A percentile compares a stretch with the other conserved stretches of the same genome.
Evolutionary conservation across 1,140 invertebrate genomes (phyloP).

Genomic region (Brachionus koreanus): DNA sequence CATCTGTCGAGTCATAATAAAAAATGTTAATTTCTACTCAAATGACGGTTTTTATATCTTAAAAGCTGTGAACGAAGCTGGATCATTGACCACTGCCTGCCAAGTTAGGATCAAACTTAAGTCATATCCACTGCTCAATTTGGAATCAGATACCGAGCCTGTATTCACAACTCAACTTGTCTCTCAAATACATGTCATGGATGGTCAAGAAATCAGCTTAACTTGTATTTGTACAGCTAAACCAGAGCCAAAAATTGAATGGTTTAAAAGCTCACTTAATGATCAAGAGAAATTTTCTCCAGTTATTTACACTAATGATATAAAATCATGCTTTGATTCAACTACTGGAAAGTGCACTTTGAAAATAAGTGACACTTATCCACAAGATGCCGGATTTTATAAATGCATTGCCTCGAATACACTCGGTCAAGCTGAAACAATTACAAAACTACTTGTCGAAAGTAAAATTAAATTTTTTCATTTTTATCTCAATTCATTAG

Average conservation of each 20-base stretch:
- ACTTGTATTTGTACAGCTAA: conserved; percentile 15
- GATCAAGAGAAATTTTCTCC: background rate
- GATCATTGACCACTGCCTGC: conserved; percentile 23
- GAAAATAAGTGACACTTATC: conserved; percentile 73
- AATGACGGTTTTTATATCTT: conserved; percentile 34
- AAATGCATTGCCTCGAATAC: conserved; percentile 55
- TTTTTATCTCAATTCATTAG: background rate
- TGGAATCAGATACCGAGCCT: background rate
- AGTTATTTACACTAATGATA: conserved; percentile 32
- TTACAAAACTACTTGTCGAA: conserved; percentile 41
- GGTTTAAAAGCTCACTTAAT: background rate
- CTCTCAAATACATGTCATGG: background rate
- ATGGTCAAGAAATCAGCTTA: conserved; percentile 32
- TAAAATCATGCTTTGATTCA: conserved; percentile 11
- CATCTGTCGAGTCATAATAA: background rate
- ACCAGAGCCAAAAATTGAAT: conserved; percentile 37
- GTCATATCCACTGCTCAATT: conserved; percentile 24
- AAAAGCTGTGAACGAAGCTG: conserved; percentile 13
- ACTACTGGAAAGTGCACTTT: conserved; percentile 48
- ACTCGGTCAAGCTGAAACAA: conserved; percentile 53
- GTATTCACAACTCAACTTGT: background rate
- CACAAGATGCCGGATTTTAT: conserved; percentile 78
- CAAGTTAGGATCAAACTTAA: conserved; percentile 23
- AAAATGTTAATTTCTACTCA: background rate
- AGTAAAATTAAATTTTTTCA: background rate